Evolutionary conservation across 2,113 vertebrate genomes (phyloP).

Genomic region (Boleophthalmus pectinirostris): DNA sequence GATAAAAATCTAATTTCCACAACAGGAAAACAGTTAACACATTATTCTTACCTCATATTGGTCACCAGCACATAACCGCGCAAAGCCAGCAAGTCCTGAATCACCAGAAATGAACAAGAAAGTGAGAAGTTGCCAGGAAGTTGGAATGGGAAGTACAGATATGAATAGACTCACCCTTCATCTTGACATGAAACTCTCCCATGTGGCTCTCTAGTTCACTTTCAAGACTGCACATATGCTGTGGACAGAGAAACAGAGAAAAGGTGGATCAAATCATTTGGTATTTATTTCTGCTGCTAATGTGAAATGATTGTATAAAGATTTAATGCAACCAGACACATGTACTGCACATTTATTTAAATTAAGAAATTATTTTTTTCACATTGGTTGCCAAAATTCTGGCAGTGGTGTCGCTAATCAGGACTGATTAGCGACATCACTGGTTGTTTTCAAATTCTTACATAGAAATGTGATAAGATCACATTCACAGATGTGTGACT

Average conservation of each 20-base stretch:
- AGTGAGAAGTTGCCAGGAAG: constrained; percentile 31
- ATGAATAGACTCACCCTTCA: constrained; percentile 88
- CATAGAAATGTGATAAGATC: no score
- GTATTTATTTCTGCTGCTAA: no score
- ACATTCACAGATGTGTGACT: no score
- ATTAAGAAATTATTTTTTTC: not conserved
- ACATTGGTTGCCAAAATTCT: not conserved
- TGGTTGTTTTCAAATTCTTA: no score
- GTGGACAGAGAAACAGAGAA: constrained; percentile 16
- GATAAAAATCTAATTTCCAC: not conserved
- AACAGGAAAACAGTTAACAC: not conserved
- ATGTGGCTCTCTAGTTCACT: constrained; percentile 94
- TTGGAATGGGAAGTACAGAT: constrained; percentile 26
- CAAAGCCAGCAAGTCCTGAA: constrained; percentile 95
- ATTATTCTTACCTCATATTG: constrained; percentile 90
- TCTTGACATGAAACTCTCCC: constrained; percentile 96
- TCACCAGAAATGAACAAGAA: constrained; percentile 20
- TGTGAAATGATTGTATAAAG: no score
- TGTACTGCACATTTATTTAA: not conserved
- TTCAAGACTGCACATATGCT: constrained; percentile 98
- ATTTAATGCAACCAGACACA: no score
- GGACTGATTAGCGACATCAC: no score
- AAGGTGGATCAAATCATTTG: no score
- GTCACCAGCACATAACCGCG: constrained; percentile 94
- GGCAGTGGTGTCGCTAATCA: no score